Base-by-base conservation (phyloP, 2,888 invertebrate genomes). In the Ernsta delagoae region DNA sequence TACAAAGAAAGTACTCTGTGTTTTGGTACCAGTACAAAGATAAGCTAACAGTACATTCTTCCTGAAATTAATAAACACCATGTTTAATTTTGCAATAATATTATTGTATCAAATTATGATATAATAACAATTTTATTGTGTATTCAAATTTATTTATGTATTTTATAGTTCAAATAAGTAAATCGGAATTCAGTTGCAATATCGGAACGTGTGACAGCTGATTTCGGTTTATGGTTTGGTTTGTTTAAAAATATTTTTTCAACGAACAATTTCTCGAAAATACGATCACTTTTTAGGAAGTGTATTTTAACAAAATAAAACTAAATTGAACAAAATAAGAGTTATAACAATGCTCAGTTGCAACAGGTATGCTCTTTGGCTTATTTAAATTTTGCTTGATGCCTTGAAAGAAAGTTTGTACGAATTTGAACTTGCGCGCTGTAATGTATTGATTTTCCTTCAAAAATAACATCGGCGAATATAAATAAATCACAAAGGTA, bases 401-500 rank as follows among this genome's bases (percentile, higher is more conserved):
- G 36, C 0, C 36, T 39, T n/a, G 16, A 59, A 16, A 24, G 24
- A 39, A 60, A 53, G 59, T 54, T 60, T 12, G 43, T 39, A 9
- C 53, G 5, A 4, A 74, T 92, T 92, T 88, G 86, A 92, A 92
- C 88, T 89, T 90, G 83, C 92, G 91, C 92, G 92, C 91, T 90
- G 59, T 78, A 86, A 79, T 79, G 83, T 93, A 93, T 93, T 90
- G 93, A 93, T 93, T 93, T 93, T 93, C 82, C 78, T 79, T 86
- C 87, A 80, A 90, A 91, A 92, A 90, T 92, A 92, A 88, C 83
- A 84, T 84, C 80, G 83, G 78, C 83, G 80, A 87, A 90, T 92
- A 92, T 93, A 93, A 93, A 93, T 93, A 93, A 93, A 93, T 90
- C 88, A 90, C 87, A 83, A 85, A 84, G 83, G 75, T 78, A 74